Conservation (phyloP, 2,888 invertebrate genomes). For the Folsomia manolachei region DNA sequence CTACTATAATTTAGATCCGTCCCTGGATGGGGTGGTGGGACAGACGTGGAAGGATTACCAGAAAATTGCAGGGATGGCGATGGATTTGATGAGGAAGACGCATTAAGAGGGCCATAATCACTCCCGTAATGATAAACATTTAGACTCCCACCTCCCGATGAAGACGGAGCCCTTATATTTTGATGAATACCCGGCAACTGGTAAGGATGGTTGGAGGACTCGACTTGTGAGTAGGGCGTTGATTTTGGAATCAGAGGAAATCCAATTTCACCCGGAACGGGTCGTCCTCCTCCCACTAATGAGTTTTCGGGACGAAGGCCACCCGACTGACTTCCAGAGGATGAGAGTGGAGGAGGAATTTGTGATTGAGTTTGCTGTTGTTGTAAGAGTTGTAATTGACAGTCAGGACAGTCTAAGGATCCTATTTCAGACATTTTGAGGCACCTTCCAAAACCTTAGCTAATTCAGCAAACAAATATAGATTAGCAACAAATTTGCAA, state of each 20-base stretch:
- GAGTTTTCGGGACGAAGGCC: no score
- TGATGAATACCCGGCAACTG: neutral
- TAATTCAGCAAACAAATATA: no score
- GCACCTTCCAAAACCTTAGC: no score
- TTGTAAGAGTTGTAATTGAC: constrained; percentile 5
- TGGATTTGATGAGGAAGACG: neutral
- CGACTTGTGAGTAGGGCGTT: neutral
- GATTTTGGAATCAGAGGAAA: neutral
- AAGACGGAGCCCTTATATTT: neutral
- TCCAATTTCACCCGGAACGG: neutral
- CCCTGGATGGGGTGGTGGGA: neutral
- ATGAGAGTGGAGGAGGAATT: neutral
- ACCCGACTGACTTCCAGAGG: neutral
- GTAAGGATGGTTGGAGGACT: neutral
- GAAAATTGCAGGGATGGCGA: neutral
- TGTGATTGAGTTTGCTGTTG: constrained; percentile 6
- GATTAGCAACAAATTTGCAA: no score
- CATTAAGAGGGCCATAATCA: neutral
- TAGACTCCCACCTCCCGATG: neutral
- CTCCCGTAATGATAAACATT: neutral
- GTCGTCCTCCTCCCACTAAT: no score
- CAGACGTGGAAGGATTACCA: neutral
- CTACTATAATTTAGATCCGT: neutral
- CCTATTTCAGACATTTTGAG: neutral
- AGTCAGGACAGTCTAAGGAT: constrained; percentile 13